Evolutionary conservation across 2,888 invertebrate species (phyloP).

Genomic region (Siphonodentalium dalli): DNA sequence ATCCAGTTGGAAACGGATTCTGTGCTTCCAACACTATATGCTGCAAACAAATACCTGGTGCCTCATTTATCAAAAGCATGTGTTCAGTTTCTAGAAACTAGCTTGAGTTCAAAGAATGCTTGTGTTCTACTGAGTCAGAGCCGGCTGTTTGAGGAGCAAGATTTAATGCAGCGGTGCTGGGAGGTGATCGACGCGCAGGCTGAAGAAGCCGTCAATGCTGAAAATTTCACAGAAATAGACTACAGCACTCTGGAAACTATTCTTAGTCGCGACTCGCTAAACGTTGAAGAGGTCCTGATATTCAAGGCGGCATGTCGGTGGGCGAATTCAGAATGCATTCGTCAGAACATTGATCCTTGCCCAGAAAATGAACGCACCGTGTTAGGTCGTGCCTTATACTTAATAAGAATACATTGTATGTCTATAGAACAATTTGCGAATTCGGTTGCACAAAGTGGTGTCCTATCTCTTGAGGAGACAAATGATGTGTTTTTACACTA

Average conservation of each 20-base stretch:
- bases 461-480: constrained; percentile 89
- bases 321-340: constrained; percentile 88
- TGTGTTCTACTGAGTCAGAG: constrained; percentile 94
- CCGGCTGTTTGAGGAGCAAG: constrained; percentile 93
- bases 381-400: constrained; percentile 76
- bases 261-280: constrained; percentile 88
- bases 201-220: constrained; percentile 93
- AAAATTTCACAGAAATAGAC: constrained; percentile 96
- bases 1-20: constrained; percentile 94
- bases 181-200: constrained; percentile 93
- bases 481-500: constrained; percentile 95
- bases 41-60: constrained; percentile 96
- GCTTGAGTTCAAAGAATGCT: constrained; percentile 94
- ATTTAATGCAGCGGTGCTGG: constrained; percentile 81
- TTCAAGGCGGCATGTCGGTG: constrained; percentile 90
- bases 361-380: constrained; percentile 73
- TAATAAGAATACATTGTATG: constrained; percentile 94
- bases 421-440: constrained; percentile 92
- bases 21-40: constrained; percentile 91
- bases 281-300: constrained; percentile 85
- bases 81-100: constrained; percentile 93
- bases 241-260: constrained; percentile 90
- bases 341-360: constrained; percentile 82
- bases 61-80: constrained; percentile 92
- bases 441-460: constrained; percentile 90